A percentile compares a stretch with the other conserved stretches of the same genome.
These are phyloP conservation scores for Cavia aperea DNA, from an alignment of 2,113 vertebrate genomes.

Conservation along the genomic window DNA sequence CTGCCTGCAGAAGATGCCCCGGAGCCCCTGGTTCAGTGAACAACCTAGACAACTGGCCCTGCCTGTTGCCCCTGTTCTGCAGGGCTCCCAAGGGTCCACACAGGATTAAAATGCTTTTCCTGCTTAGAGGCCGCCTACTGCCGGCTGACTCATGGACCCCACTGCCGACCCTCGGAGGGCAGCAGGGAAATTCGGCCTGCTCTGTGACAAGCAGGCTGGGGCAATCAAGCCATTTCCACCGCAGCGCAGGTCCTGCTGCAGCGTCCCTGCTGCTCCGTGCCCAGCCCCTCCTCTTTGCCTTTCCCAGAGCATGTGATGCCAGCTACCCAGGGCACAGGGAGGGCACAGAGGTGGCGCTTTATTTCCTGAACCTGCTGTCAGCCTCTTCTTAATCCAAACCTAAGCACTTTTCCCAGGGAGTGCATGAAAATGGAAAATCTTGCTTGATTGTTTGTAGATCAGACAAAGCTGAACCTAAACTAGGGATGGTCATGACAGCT, in stretches of 20 bases:
- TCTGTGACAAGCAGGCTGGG: neutral
- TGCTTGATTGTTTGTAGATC: neutral
- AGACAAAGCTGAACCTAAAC: neutral
- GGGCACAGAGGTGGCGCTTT: no score
- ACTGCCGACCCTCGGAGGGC: neutral
- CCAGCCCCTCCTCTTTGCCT: neutral
- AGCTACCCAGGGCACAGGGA: neutral
- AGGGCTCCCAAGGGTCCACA: neutral
- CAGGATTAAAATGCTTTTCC: accelerated
- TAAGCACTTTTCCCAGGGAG: neutral
- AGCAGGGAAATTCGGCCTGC: no score
- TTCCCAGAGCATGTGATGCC: neutral
- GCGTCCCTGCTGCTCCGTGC: accelerated
- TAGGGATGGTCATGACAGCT: neutral
- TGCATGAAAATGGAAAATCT: neutral
- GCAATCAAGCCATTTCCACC: neutral
- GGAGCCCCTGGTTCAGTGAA: neutral
- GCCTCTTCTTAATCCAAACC: neutral
- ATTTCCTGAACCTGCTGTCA: neutral
- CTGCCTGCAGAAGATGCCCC: neutral
- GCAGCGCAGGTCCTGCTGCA: no score
- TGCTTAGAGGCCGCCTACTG: neutral
- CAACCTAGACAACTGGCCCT: neutral
- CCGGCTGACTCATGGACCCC: neutral
- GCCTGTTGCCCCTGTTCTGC: neutral